These are phyloP conservation scores for Mesembrinibis cayennensis DNA, from an alignment of 2,113 vertebrate genomes.

Conservation along the genomic window DNA sequence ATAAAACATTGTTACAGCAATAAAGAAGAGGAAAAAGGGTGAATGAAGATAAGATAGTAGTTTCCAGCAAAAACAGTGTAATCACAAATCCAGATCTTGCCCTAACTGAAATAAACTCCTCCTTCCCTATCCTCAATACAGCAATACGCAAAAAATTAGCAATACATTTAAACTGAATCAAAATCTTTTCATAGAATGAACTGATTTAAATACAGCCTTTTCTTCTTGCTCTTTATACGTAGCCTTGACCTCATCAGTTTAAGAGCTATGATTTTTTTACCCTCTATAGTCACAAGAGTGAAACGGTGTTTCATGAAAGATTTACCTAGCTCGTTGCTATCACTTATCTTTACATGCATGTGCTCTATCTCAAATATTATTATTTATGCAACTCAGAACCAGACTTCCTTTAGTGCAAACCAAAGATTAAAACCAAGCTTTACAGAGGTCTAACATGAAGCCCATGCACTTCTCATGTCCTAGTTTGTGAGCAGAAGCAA, in stretches of 20 bases:
- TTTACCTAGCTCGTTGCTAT: not conserved
- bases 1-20: not conserved
- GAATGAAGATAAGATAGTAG: not conserved
- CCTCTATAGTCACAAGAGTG: not conserved
- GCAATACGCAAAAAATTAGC: not conserved
- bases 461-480: too few relatives aligned
- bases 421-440: not conserved
- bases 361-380: not conserved
- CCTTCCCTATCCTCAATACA: not conserved
- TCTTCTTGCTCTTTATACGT: not conserved
- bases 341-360: not conserved
- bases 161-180: not conserved
- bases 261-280: not conserved
- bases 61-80: not conserved
- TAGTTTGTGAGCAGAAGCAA: not conserved
- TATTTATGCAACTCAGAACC: not conserved
- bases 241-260: not conserved
- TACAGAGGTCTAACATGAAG: not conserved
- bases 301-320: accelerated
- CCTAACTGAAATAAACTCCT: not conserved
- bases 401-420: not conserved
- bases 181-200: not conserved
- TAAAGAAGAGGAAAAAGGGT: not conserved
- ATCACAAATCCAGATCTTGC: not conserved
- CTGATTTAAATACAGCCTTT: not conserved